Evolutionary conservation across 2,797 vertebrate species (phyloP), one percentile per base, ranked within the genome.

Genomic region (Anabas testudineus): DNA sequence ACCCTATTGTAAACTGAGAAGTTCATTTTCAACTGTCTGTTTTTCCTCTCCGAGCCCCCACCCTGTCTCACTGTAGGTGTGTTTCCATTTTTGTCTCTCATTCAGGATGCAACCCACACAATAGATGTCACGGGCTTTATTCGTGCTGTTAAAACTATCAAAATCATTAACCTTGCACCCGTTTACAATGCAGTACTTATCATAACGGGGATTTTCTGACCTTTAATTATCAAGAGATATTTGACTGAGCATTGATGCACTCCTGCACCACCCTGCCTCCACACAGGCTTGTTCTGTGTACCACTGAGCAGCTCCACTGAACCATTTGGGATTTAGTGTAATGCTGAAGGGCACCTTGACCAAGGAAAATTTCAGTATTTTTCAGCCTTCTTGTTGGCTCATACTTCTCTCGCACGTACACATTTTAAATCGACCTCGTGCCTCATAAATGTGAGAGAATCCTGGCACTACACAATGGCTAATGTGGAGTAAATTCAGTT

Each of bases 1-100:
- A 71, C 64, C 68, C 53, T 18, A 74, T 78, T 80, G 75, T 81
- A 74, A 72, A 47, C 67, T 3, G 53, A 82, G 76, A 78, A 55
- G 55, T 74, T 82, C 41, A 65, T 85, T 86, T 85, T 73, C 1
- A 0, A 34, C 16, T n/a, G 55, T 68, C 30, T 24, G 22, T 58
- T 81, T 65, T 62, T 67, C 37, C 59, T 69, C 47, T 71, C 48
- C 12, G 18, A 43, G 2, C 37, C 34, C 59, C 53, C 28, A 1
- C n/a, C 5, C 16, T 66, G 57, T 51, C 37, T 48, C 32, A 0
- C 16, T 56, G 51, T 59, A 21, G 59, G 41, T 21, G 1, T 15
- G 28, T 77, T 61, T 74, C 54, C 30, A 71, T 55, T 41, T 52
- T 32, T 53, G 30, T 37, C 78, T 74, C 49, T 45, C 32, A 62